Evolutionary conservation across 2,797 vertebrate species (phyloP).

Genomic region (Diplodus sargus): DNA sequence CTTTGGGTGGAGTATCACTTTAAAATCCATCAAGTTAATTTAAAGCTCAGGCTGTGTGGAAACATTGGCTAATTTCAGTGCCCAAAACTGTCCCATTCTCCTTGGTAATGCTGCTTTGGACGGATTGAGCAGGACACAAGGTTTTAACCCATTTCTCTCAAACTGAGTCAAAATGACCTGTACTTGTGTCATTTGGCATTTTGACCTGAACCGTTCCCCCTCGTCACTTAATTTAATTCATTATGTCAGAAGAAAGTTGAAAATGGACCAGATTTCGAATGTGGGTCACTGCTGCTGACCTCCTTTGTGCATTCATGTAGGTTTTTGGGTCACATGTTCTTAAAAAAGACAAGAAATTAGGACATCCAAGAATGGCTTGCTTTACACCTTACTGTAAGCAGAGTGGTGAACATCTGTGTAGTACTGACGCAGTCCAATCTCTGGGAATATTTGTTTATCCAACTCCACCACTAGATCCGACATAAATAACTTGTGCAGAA

Average conservation of each 20-base stretch:
- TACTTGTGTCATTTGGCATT: background rate
- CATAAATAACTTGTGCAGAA: slow-evolving; percentile 31
- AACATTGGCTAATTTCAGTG: slow-evolving; percentile 58
- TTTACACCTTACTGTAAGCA: slow-evolving; percentile 22
- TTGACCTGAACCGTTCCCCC: slow-evolving; percentile 18
- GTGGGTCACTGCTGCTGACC: slow-evolving; percentile 28
- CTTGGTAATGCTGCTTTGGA: slow-evolving; percentile 25
- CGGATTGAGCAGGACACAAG: slow-evolving; percentile 4
- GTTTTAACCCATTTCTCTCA: slow-evolving; percentile 23
- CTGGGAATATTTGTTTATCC: slow-evolving; percentile 29
- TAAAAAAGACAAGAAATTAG: slow-evolving; percentile 55
- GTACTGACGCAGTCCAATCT: background rate
- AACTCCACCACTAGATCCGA: slow-evolving; percentile 28
- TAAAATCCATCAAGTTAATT: slow-evolving; percentile 64
- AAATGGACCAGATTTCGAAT: slow-evolving; percentile 41
- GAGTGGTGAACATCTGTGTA: slow-evolving; percentile 4
- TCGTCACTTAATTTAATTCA: background rate
- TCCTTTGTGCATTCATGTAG: slow-evolving; percentile 31
- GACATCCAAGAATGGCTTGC: slow-evolving; percentile 44
- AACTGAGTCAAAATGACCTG: slow-evolving; percentile 29
- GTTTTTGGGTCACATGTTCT: slow-evolving; percentile 57
- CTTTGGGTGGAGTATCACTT: slow-evolving; percentile 58
- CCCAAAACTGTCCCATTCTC: slow-evolving; percentile 20
- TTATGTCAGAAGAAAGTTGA: slow-evolving; percentile 13
- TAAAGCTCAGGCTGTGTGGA: slow-evolving; percentile 56